Conservation (phyloP, 2,888 invertebrate species). For the Leptinotarsa rubiginosa region DNA sequence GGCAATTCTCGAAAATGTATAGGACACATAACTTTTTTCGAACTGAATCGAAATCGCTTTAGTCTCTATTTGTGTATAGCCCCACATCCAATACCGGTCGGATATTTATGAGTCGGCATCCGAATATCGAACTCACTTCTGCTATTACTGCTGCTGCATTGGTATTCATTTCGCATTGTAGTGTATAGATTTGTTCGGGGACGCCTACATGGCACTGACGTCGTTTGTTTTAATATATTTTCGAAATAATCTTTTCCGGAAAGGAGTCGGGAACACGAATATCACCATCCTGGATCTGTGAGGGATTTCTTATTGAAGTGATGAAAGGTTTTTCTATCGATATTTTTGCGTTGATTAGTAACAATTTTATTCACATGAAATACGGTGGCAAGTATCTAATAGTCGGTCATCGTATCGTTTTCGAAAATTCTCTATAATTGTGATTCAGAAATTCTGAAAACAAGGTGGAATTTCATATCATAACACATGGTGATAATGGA, state of each 20-base stretch:
- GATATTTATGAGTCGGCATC: slow-evolving; percentile 54
- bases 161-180: slow-evolving; percentile 58
- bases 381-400: too few relatives aligned
- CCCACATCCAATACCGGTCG: slow-evolving; percentile 44
- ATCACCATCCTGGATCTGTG: not conserved
- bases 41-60: slow-evolving; percentile 51
- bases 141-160: slow-evolving; percentile 47
- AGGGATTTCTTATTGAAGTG: not conserved
- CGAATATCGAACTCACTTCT: slow-evolving; percentile 42
- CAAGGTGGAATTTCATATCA: too few relatives aligned
- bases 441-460: too few relatives aligned
- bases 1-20: slow-evolving; percentile 42
- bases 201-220: slow-evolving; percentile 53
- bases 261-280: not conserved
- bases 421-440: too few relatives aligned
- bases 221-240: slow-evolving; percentile 57
- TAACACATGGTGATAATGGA: too few relatives aligned
- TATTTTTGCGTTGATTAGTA: not conserved
- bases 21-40: slow-evolving; percentile 40
- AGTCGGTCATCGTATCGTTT: too few relatives aligned
- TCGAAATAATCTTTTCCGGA: slow-evolving; percentile 37
- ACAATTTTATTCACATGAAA: too few relatives aligned
- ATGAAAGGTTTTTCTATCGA: not conserved
- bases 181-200: slow-evolving; percentile 59
- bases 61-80: slow-evolving; percentile 51